Evolutionary conservation across 2,888 invertebrate genomes (phyloP), one percentile per base, ranked within the genome.

Genomic region (Glyphotaelius pellucidus): DNA sequence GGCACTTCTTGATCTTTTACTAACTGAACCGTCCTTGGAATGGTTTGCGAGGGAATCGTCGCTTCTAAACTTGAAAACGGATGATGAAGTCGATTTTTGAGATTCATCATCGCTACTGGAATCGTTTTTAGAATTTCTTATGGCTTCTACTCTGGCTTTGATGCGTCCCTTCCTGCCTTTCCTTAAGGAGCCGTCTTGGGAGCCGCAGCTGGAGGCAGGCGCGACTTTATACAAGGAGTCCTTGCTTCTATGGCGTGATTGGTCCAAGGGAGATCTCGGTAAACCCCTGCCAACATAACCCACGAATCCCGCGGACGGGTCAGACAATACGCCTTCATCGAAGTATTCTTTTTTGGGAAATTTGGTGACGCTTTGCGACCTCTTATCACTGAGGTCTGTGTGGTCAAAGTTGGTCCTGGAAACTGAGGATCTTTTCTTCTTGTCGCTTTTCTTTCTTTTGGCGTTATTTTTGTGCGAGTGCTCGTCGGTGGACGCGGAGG

Each of bases 41-140:
- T 92, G 94, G 91, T 96, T 96, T 94, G 97, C 97, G 91, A 97
- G 95, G 93, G 97, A 97, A 94, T 98, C 97, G 93, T 97, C 98
- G 94, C 97, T 97, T 94, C 97, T 96, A 94, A 97, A 97, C 94
- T 96, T 96, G 89, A 97, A 95, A 94, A 97, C 96, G 0, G 97
- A 97, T 38, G 97, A 97, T 32, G 97, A 97, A 93, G 96, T 96
- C 42, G 98, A 98, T 94, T 96, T 97, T 90, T 97, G 95, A 31
- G 97, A 97, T 92, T 97, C 97, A 94, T 98, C 98, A 92, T 97
- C 97, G 84, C 97, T 97, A 94, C 97, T 97, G n/a, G 97, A 97
- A 79, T 97, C 97, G 87, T 96, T 96, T 94, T 95, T 96, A 94
- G 97, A 95, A 95, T 97, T 97, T 94, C 97, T 95, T 92, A 97